Evolutionary conservation across 2,888 invertebrate species (phyloP).

Genomic region (Troglohyphantes excavatus): DNA sequence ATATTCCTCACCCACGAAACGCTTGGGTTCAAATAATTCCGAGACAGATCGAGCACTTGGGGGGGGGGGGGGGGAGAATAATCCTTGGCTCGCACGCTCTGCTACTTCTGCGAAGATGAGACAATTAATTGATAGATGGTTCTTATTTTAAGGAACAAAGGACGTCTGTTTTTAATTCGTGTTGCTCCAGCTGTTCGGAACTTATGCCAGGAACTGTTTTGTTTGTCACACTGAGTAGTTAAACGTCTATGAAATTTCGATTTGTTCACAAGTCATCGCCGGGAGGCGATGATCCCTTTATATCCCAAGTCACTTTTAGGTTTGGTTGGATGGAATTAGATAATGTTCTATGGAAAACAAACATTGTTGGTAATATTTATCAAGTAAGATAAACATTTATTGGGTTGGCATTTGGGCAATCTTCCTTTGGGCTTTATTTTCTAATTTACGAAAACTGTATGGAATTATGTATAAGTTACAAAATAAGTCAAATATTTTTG

Average conservation of each 20-base stretch:
- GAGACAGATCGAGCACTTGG: neutral
- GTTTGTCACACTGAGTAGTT: neutral
- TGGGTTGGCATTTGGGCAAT: no score
- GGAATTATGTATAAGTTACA: no score
- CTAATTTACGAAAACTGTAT: no score
- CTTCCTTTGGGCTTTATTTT: no score
- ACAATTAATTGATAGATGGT: slow-evolving; percentile 54
- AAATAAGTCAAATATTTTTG: no score
- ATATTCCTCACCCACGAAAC: neutral
- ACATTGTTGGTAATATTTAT: no score
- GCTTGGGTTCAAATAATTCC: neutral
- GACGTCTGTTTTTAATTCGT: slow-evolving; percentile 12
- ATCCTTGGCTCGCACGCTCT: neutral
- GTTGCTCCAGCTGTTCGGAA: neutral
- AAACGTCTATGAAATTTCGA: slow-evolving; percentile 46
- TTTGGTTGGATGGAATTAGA: no score
- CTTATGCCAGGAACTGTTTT: slow-evolving; percentile 39
- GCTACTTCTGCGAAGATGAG: slow-evolving; percentile 4
- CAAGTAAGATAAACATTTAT: no score
- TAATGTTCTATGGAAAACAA: no score
- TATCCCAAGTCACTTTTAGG: no score
- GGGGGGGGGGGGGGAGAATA: neutral
- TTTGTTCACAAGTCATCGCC: slow-evolving; percentile 25
- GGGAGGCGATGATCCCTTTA: neutral
- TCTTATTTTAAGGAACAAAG: slow-evolving; percentile 42